Evolutionary conservation across 2,797 vertebrate genomes (phyloP).

Genomic region (Gobionotothen gibberifrons): DNA sequence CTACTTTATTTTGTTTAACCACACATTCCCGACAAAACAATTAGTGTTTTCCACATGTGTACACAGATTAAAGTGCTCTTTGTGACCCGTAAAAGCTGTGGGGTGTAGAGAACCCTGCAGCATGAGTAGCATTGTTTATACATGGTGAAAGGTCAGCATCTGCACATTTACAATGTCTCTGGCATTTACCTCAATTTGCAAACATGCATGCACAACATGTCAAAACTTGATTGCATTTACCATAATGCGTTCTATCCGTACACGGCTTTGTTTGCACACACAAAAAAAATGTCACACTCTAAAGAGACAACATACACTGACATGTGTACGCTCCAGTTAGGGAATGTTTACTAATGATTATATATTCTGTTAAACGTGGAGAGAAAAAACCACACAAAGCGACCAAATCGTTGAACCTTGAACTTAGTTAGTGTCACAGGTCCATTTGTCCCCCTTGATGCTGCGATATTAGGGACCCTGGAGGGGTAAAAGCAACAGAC

Average conservation of each 20-base stretch:
- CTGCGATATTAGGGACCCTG: slow-evolving; percentile 74
- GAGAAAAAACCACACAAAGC: slow-evolving; percentile 26
- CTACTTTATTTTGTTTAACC: slow-evolving; percentile 29
- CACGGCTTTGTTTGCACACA: slow-evolving; percentile 26
- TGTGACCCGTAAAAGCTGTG: slow-evolving; percentile 62
- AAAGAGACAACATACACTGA: neutral
- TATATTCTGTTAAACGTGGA: slow-evolving; percentile 43
- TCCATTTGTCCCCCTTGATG: slow-evolving; percentile 81
- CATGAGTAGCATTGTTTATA: slow-evolving; percentile 54
- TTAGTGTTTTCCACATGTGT: slow-evolving; percentile 31
- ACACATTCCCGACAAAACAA: slow-evolving; percentile 27
- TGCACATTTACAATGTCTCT: slow-evolving; percentile 52
- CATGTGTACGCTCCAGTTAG: neutral
- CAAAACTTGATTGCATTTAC: slow-evolving; percentile 46
- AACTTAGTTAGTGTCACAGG: slow-evolving; percentile 73
- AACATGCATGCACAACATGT: slow-evolving; percentile 48
- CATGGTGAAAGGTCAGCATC: slow-evolving; percentile 68
- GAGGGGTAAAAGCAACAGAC: slow-evolving; percentile 74
- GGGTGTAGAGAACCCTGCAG: slow-evolving; percentile 46
- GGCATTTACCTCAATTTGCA: slow-evolving; percentile 67
- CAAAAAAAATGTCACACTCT: neutral
- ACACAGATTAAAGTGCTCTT: slow-evolving; percentile 44
- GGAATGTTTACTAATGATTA: slow-evolving; percentile 24
- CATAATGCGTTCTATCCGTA: slow-evolving; percentile 26
- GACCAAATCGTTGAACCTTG: slow-evolving; percentile 71